These are phyloP conservation scores for Scomber scombrus DNA, from an alignment of 2,113 vertebrate genomes.

Conservation along the genomic window DNA sequence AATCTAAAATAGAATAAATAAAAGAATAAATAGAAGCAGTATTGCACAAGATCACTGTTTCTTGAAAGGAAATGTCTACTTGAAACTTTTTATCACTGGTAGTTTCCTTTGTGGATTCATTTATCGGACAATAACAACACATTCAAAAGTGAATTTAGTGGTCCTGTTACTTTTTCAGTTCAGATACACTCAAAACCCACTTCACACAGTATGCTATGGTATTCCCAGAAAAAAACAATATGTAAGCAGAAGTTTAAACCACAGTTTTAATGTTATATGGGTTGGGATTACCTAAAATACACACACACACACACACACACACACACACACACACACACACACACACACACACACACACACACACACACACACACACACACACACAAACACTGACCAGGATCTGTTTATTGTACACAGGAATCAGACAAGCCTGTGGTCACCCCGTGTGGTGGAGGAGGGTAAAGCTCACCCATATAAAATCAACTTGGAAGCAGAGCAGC, in stretches of 20 bases:
- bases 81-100: no score
- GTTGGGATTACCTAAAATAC: neutral
- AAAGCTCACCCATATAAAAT: conserved; percentile 92
- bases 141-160: no score
- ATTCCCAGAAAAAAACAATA: neutral
- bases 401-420: conserved; percentile 81
- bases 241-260: neutral
- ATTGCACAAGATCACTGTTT: no score
- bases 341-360: neutral
- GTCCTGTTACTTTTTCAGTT: no score
- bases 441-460: conserved; percentile 88
- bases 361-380: neutral
- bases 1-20: no score
- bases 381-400: neutral
- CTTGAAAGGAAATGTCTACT: no score
- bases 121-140: neutral
- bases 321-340: neutral
- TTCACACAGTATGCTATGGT: no score
- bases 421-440: conserved; percentile 93
- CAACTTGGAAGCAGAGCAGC: conserved; percentile 93
- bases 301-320: neutral
- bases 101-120: neutral
- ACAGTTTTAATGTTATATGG: conserved; percentile 15
- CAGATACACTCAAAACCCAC: no score
- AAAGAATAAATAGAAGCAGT: no score